These are phyloP conservation scores for Diarsia dahlii DNA, from an alignment of 2,888 invertebrate species.

Conservation along the genomic window DNA sequence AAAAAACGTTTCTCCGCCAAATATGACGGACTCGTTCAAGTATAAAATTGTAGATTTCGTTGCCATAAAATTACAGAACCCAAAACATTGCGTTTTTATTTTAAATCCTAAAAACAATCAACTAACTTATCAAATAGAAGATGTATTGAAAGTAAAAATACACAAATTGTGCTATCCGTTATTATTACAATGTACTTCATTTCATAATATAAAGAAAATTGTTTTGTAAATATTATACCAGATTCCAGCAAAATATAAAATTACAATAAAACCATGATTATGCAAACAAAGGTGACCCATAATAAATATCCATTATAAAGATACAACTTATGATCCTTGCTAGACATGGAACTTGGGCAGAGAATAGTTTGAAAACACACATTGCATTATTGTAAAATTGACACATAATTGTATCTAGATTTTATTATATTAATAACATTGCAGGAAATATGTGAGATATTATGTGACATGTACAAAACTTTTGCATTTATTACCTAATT, in stretches of 20 bases:
- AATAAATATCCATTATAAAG: constrained; percentile 66
- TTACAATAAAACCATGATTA: constrained; percentile 67
- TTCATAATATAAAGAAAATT: constrained; percentile 59
- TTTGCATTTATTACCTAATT: constrained; percentile 16
- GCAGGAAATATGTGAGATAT: constrained; percentile 6
- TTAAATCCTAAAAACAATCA: constrained; percentile 66
- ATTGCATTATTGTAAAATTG: constrained; percentile 43
- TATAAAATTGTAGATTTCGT: constrained; percentile 40
- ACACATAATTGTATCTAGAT: constrained; percentile 24
- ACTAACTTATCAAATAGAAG: constrained; percentile 68
- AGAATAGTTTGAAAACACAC: constrained; percentile 17
- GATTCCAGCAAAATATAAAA: constrained; percentile 58
- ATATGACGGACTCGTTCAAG: constrained; percentile 22
- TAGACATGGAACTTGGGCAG: constrained; percentile 44
- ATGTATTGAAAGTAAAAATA: constrained; percentile 63
- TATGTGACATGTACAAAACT: constrained; percentile 7
- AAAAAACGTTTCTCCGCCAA: constrained; percentile 48
- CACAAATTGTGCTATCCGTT: constrained; percentile 74
- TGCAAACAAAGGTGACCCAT: constrained; percentile 57
- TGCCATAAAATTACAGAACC: constrained; percentile 51
- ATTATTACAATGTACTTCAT: constrained; percentile 72
- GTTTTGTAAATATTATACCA: constrained; percentile 61
- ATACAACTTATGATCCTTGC: constrained; percentile 58
- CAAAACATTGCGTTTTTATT: constrained; percentile 50
- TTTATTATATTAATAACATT: constrained; percentile 24